Evolutionary conservation across 2,888 invertebrate genomes (phyloP).

Genomic region (Plagodis pulveraria): DNA sequence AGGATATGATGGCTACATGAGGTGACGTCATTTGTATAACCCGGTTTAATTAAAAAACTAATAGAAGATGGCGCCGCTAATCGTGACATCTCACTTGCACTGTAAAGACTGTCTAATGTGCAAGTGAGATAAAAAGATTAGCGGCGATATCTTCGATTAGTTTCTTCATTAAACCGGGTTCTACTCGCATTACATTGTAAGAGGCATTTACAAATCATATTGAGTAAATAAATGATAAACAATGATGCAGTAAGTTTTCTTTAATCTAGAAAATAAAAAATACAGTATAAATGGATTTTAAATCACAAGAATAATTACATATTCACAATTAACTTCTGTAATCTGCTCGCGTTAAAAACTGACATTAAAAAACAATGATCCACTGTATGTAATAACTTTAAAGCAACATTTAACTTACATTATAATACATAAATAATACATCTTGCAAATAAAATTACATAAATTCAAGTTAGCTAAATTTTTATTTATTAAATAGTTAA

Average conservation of each 20-base stretch:
- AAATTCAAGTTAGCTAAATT: conserved; percentile 82
- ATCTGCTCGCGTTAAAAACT: conserved; percentile 70
- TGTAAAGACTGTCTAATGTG: no score
- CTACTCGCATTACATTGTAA: no score
- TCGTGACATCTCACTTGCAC: no score
- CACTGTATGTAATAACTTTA: conserved; percentile 78
- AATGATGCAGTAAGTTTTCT: conserved; percentile 78
- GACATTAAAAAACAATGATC: conserved; percentile 77
- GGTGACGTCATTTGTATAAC: no score
- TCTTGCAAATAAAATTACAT: conserved; percentile 82
- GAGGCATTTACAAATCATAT: background rate
- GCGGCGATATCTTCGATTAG: no score
- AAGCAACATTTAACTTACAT: conserved; percentile 83
- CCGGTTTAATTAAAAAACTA: no score
- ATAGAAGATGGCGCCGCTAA: no score
- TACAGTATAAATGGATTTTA: conserved; percentile 84
- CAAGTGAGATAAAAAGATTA: no score
- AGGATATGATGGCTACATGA: no score
- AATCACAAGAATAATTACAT: conserved; percentile 85
- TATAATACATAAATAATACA: conserved; percentile 84
- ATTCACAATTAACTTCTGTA: conserved; percentile 82
- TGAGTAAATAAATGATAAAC: conserved; percentile 32
- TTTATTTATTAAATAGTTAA: conserved; percentile 74
- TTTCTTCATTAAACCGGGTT: no score
- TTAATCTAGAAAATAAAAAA: conserved; percentile 85